Evolutionary conservation across 2,797 vertebrate genomes (phyloP).

Genomic region (Sciurus carolinensis): DNA sequence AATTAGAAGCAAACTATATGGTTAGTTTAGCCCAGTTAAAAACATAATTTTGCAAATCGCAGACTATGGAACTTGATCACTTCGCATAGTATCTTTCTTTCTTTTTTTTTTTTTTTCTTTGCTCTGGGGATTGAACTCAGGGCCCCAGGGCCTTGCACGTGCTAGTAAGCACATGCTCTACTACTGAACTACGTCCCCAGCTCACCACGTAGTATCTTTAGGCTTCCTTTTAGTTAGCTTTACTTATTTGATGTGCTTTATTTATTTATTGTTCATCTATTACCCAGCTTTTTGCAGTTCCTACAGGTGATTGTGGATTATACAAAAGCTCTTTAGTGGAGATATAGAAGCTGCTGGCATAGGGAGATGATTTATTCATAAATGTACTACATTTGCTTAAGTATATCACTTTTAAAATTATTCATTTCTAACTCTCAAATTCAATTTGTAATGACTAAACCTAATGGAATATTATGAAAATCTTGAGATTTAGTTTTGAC

Average conservation of each 20-base stretch:
- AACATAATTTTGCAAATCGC: slow-evolving; percentile 50
- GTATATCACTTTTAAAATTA: not conserved
- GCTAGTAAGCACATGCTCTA: not conserved
- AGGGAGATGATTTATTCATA: slow-evolving; percentile 7
- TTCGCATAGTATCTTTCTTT: not conserved
- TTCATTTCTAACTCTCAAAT: not conserved
- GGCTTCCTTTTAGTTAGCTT: slow-evolving; percentile 58
- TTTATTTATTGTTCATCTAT: slow-evolving; percentile 41
- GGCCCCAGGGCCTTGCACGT: not conserved
- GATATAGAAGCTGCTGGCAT: not conserved
- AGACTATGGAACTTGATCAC: not conserved
- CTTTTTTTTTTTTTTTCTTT: no score
- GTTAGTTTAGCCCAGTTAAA: slow-evolving; percentile 15
- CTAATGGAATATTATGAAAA: slow-evolving; percentile 32
- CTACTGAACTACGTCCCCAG: not conserved
- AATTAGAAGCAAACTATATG: slow-evolving; percentile 13
- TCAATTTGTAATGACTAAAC: not conserved
- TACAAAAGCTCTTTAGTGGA: not conserved
- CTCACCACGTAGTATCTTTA: not conserved
- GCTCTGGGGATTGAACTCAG: not conserved
- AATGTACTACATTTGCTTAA: not conserved
- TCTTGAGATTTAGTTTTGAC: slow-evolving; percentile 30
- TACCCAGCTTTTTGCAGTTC: not conserved
- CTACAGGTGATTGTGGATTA: not conserved
- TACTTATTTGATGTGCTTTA: slow-evolving; percentile 31